These are phyloP conservation scores for Meteorus sp. DNA, from an alignment of 1,140 invertebrate genomes.

Conservation along the genomic window DNA sequence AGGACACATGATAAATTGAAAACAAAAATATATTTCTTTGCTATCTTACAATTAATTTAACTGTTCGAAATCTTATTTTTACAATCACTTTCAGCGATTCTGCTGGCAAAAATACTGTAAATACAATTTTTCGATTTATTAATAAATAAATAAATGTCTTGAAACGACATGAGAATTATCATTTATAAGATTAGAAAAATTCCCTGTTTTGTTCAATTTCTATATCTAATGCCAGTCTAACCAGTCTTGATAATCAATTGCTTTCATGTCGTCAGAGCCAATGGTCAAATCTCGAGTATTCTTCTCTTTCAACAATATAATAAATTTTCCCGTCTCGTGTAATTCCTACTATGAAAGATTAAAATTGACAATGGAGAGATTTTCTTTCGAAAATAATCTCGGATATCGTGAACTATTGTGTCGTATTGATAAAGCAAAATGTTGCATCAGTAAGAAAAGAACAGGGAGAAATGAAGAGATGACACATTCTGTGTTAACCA, in stretches of 20 bases:
- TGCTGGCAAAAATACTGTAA: conserved; percentile 18
- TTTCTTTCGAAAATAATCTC: conserved; percentile 53
- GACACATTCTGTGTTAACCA: background rate
- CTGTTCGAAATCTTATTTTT: background rate
- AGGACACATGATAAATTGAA: no score
- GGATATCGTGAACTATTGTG: conserved; percentile 52
- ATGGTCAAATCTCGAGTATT: no score
- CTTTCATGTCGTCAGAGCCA: no score
- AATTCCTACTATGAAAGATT: background rate
- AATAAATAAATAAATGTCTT: conserved; percentile 12
- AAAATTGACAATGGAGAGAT: conserved; percentile 51
- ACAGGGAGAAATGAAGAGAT: background rate
- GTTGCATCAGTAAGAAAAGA: conserved; percentile 31
- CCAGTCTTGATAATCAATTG: no score
- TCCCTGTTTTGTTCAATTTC: no score
- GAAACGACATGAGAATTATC: no score
- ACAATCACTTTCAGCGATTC: conserved; percentile 4
- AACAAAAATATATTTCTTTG: no score
- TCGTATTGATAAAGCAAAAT: conserved; percentile 51
- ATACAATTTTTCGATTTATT: conserved; percentile 1
- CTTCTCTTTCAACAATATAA: no score
- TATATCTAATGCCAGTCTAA: no score
- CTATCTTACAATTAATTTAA: background rate
- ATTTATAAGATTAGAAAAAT: no score
- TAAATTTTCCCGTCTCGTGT: background rate